phyloP scores from a whole-genome alignment of 2,797 vertebrate species.

The Paramormyrops hopkinsi region DNA sequence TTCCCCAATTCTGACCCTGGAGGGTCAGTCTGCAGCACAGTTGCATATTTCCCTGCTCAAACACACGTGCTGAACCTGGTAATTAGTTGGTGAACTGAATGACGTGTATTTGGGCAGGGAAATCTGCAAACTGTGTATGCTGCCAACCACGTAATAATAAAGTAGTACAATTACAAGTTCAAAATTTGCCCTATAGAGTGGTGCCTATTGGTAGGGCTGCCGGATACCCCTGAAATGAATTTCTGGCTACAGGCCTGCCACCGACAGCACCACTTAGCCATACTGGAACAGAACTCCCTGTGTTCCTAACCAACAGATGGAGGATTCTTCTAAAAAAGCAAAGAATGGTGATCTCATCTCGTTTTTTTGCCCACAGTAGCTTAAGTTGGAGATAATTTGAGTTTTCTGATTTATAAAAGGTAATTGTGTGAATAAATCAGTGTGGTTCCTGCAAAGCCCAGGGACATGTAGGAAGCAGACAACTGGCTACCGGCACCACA shows the following conservation, averaged over 20 bases:
- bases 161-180: neutral
- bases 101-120: neutral
- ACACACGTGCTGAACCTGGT: neutral
- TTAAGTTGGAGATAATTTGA: neutral
- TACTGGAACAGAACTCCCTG: neutral
- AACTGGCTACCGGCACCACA: neutral
- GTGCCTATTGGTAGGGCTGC: neutral
- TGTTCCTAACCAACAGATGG: neutral
- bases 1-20: neutral
- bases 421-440: neutral
- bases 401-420: neutral
- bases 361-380: neutral
- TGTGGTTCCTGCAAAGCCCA: neutral
- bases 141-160: neutral
- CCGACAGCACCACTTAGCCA: neutral
- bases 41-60: neutral
- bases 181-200: neutral
- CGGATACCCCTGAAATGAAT: neutral
- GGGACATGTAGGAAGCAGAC: neutral
- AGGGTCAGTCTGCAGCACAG: neutral
- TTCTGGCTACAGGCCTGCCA: neutral
- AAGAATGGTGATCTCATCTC: neutral
- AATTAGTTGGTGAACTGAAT: neutral
- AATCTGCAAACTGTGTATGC: neutral
- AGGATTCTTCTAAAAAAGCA: neutral